Conservation (phyloP, 2,888 invertebrate species). For the Lepeophtheirus nordmannii region DNA sequence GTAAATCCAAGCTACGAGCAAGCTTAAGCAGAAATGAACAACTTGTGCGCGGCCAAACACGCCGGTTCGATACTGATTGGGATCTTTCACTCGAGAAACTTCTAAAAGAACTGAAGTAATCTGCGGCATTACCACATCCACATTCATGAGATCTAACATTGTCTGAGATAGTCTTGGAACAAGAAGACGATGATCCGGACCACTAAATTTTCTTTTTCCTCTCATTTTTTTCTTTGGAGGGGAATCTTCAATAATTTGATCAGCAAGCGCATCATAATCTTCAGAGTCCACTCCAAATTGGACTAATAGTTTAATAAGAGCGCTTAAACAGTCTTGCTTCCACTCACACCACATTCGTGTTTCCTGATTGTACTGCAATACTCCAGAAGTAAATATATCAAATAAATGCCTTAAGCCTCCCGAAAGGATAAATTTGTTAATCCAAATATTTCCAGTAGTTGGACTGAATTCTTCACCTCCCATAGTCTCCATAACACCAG, state of each 20-base stretch:
- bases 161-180: conserved; percentile 47
- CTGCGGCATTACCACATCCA: conserved; percentile 62
- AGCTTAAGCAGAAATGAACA: conserved; percentile 77
- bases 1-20: conserved; percentile 82
- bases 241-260: conserved; percentile 18
- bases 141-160: conserved; percentile 67
- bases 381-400: conserved; percentile 77
- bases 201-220: conserved; percentile 29
- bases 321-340: conserved; percentile 84
- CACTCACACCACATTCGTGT: conserved; percentile 49
- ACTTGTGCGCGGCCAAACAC: conserved; percentile 84
- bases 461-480: not conserved
- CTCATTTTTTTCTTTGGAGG: not conserved
- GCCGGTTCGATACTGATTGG: conserved; percentile 73
- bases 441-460: conserved; percentile 42
- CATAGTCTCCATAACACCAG: conserved; percentile 11
- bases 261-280: conserved; percentile 29
- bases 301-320: conserved; percentile 65
- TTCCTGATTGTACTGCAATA: conserved; percentile 34
- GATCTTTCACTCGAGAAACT: conserved; percentile 55
- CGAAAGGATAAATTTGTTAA: conserved; percentile 61
- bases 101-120: conserved; percentile 73
- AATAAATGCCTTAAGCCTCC: conserved; percentile 75
- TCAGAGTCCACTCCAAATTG: conserved; percentile 55
- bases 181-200: conserved; percentile 44